phyloP scores from a whole-genome alignment of 1,140 invertebrate species.

The Bombus difficillimus region DNA sequence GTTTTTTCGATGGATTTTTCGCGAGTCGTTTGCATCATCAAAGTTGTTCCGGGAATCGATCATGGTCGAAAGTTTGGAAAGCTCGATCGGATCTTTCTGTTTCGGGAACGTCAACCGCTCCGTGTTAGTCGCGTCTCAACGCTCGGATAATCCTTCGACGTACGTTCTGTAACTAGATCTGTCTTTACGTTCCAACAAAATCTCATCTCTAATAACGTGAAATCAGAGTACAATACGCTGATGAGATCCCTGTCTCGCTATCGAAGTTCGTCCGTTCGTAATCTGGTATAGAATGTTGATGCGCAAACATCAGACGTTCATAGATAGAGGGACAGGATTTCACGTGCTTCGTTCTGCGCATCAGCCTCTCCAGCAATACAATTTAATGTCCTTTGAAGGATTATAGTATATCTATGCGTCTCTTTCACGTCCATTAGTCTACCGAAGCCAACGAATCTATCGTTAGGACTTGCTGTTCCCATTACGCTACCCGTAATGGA shows the following conservation, averaged over 20 bases:
- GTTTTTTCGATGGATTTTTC: background rate
- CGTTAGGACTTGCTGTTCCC: background rate
- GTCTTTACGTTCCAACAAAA: background rate
- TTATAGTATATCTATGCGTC: no score
- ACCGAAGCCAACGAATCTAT: background rate
- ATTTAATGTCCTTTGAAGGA: conserved; percentile 5
- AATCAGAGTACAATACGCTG: background rate
- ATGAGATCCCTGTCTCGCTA: background rate
- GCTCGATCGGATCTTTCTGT: background rate
- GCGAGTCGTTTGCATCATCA: background rate
- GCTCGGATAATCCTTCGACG: background rate
- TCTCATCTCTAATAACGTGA: background rate
- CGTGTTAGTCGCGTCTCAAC: background rate
- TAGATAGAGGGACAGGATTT: background rate
- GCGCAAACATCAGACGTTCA: background rate
- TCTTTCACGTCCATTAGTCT: background rate
- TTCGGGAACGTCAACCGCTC: background rate
- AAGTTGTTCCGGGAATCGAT: background rate
- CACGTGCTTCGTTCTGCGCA: background rate
- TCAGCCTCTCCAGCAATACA: background rate
- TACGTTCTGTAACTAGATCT: background rate
- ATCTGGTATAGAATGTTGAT: background rate
- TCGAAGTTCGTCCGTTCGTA: background rate
- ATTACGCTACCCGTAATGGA: conserved; percentile 39
- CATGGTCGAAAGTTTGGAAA: background rate